Conservation (phyloP, 1,140 invertebrate species). For the Macrosteles quadrilineatus region DNA sequence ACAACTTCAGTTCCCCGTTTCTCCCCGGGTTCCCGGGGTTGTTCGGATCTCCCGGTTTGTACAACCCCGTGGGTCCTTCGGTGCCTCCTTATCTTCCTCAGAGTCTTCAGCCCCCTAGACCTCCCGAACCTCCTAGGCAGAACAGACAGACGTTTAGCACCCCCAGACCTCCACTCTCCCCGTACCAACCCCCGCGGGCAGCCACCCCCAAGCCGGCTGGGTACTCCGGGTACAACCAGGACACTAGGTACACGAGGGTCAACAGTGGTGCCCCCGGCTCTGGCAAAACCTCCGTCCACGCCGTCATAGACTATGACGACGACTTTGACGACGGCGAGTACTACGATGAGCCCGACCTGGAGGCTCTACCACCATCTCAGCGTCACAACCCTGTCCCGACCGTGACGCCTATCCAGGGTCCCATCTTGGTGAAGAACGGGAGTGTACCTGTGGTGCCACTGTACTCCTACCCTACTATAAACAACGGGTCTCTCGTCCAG, state of each 20-base stretch:
- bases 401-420: constrained; percentile 79
- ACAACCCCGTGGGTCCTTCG: neutral
- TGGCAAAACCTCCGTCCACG: constrained; percentile 66
- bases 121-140: neutral
- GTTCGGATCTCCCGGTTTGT: neutral
- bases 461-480: constrained; percentile 76
- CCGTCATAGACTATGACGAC: constrained; percentile 67
- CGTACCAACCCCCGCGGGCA: constrained; percentile 27
- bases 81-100: neutral
- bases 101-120: constrained; percentile 8
- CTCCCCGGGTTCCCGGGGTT: constrained; percentile 2
- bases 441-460: constrained; percentile 81
- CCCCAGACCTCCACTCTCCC: constrained; percentile 18
- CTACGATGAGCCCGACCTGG: constrained; percentile 48
- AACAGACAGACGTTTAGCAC: constrained; percentile 11
- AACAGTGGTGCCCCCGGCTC: constrained; percentile 48
- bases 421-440: constrained; percentile 76
- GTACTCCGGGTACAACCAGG: neutral
- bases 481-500: constrained; percentile 81
- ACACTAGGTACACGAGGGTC: constrained; percentile 36
- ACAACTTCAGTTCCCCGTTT: constrained; percentile 23
- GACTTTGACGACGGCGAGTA: constrained; percentile 57
- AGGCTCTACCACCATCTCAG: constrained; percentile 28
- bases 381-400: constrained; percentile 45
- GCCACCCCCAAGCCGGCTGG: neutral